Evolutionary conservation across 53 echinoderm and acorn worm genomes (phyloP), one percentile per base, ranked within the genome.

Genomic region (Stichopus horrens): DNA sequence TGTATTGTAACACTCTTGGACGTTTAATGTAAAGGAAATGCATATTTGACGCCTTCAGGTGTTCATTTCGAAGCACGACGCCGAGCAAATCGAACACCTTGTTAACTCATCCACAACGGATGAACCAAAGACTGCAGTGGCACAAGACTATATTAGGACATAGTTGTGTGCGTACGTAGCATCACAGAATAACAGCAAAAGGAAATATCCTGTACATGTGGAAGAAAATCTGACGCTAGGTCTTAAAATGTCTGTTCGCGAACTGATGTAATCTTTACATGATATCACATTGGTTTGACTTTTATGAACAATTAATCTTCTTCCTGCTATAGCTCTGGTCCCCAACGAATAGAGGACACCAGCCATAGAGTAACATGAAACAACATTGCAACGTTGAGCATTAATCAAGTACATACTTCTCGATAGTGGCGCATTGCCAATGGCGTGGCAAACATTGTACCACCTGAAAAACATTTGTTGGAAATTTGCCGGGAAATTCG

Each of bases 31-130:
- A 19, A 13, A 55, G 79, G 56, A 79, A 56, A 22, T 21, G 81
- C 81, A 58, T 81, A 57, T 22, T 81, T 81, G 7, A 56, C 58
- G 56, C 54, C 22, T 81, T 56, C 81, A 56, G 71, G 71, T 13
- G 71, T 9, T 71, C 19, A 71, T 71, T 13, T 5, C 71, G 71
- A n/a, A 16, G 71, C 71, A 71, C 71, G 71, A 20, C 18, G 71
- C 71, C 71, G 19, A 71, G n/a, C 18, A 18, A 18, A 71, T 71
- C 71, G 19, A 71, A 71, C 71, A 71, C 71, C 71, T 71, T 71
- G 71, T 71, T 37, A 71, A 71, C n/a, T 20, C 18, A 71, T 71
- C 71, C 71, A 18, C 18, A n/a, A 20, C 7, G 19, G 71, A 71
- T 71, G 71, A 71, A 16, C 18, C 21, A 71, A 10, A 63, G 37